A percentile compares a stretch with the other conserved stretches of the same genome.
phyloP scores from a whole-genome alignment of 2,113 vertebrate species.

The Tapirus terrestris region DNA sequence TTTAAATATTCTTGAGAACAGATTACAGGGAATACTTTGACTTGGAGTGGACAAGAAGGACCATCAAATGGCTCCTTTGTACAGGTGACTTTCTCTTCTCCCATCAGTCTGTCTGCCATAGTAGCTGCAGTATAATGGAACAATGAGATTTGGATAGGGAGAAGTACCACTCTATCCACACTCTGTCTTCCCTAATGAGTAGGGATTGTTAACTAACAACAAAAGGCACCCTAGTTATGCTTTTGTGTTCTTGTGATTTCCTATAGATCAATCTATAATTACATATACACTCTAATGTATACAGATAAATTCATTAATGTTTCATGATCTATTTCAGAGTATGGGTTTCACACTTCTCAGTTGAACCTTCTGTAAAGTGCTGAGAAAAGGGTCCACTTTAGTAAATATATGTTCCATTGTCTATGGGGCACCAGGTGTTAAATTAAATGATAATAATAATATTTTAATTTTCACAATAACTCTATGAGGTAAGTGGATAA shows the following conservation, averaged over 20 bases:
- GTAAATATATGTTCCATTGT: background rate
- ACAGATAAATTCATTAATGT: background rate
- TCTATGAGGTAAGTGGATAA: background rate
- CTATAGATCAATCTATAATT: background rate
- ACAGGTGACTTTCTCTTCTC: background rate
- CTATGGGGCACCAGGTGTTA: background rate
- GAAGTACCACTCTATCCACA: background rate
- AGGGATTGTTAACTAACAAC: background rate
- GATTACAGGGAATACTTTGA: background rate
- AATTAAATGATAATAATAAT: background rate
- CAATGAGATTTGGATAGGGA: background rate
- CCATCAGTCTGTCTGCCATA: background rate
- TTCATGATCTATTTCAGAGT: conserved; percentile 28
- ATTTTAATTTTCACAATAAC: conserved; percentile 35
- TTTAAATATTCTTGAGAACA: conserved; percentile 4
- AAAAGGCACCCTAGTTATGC: background rate
- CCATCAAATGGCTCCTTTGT: background rate
- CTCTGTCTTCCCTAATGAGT: background rate
- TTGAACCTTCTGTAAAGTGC: background rate
- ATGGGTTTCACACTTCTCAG: background rate
- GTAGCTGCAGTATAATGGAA: background rate
- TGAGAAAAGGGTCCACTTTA: background rate
- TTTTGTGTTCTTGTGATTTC: background rate
- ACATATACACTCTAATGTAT: background rate
- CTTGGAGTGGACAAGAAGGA: background rate